A percentile compares a stretch with the other conserved stretches of the same genome.
Evolutionary conservation across 2,113 vertebrate species (phyloP).

Genomic region (Etia nguti): DNA sequence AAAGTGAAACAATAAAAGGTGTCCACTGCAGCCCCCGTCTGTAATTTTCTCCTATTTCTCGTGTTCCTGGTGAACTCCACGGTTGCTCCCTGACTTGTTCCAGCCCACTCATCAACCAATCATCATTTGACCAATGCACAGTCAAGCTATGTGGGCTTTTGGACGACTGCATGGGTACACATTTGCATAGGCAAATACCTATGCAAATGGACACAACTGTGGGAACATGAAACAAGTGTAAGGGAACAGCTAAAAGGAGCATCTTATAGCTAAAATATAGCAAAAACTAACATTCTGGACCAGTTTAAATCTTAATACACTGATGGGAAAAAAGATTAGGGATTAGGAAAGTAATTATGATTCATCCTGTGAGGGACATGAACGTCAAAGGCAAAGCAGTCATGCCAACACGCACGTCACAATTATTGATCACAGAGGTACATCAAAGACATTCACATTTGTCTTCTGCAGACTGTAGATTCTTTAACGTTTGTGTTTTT

Average conservation of each 20-base stretch:
- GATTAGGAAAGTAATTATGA: background rate
- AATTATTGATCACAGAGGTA: background rate
- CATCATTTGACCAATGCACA: background rate
- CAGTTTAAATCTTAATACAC: background rate
- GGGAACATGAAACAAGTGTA: background rate
- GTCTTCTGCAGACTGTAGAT: background rate
- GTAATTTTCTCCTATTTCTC: too few species aligned
- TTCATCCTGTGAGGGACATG: background rate
- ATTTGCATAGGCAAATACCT: background rate
- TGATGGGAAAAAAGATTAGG: background rate
- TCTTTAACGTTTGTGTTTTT: background rate
- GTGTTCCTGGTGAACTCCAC: background rate
- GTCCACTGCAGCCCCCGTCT: background rate
- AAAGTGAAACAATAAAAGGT: background rate
- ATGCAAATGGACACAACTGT: background rate
- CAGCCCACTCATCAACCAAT: background rate
- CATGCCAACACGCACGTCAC: background rate
- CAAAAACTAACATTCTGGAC: background rate
- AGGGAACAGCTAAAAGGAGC: background rate
- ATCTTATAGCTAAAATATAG: background rate
- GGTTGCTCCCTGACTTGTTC: background rate
- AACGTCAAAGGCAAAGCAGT: background rate
- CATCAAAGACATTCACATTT: background rate
- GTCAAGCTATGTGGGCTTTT: background rate
- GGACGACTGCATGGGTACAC: background rate